phyloP scores from a whole-genome alignment of 30 jellyfish, hydroid and myxozoan genomes.

The Haliclystus octoradiatus region DNA sequence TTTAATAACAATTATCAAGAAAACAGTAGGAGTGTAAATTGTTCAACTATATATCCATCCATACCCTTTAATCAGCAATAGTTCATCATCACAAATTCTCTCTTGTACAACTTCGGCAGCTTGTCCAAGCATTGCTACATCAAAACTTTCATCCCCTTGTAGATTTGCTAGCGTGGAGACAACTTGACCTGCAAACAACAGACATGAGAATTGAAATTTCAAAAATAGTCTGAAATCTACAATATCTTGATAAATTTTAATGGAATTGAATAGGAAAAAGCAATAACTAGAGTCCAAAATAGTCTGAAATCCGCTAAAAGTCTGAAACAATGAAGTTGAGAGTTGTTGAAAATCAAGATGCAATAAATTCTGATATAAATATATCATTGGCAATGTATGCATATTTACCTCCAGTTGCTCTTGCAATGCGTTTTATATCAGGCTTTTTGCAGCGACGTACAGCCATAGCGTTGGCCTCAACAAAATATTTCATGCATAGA shows the following conservation, averaged over 20 bases:
- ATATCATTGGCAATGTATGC: too few relatives aligned
- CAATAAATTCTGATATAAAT: too few relatives aligned
- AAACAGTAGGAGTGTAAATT: neutral
- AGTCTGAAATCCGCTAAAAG: too few relatives aligned
- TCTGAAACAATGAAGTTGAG: neutral
- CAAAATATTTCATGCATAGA: conserved; percentile 94
- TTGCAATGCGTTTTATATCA: conserved; percentile 84
- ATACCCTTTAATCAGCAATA: conserved; percentile 71
- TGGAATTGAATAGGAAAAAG: too few relatives aligned
- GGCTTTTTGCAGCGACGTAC: conserved; percentile 91
- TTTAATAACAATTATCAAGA: neutral
- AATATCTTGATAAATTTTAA: too few relatives aligned
- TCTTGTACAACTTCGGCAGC: conserved; percentile 96
- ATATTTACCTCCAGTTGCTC: conserved; percentile 98
- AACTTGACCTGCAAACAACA: conserved; percentile 75
- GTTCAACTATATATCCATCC: conserved; percentile 3
- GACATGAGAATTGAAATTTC: too few relatives aligned
- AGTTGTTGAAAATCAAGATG: neutral
- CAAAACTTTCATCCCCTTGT: conserved; percentile 99
- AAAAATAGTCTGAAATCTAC: too few relatives aligned
- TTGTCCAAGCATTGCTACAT: conserved; percentile 93
- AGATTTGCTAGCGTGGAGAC: conserved; percentile 84
- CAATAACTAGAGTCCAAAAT: too few relatives aligned
- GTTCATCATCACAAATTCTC: conserved; percentile 96
- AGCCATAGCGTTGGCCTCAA: conserved; percentile 98